Evolutionary conservation across 2,888 invertebrate genomes (phyloP).

Genomic region (Sinelater perroti): DNA sequence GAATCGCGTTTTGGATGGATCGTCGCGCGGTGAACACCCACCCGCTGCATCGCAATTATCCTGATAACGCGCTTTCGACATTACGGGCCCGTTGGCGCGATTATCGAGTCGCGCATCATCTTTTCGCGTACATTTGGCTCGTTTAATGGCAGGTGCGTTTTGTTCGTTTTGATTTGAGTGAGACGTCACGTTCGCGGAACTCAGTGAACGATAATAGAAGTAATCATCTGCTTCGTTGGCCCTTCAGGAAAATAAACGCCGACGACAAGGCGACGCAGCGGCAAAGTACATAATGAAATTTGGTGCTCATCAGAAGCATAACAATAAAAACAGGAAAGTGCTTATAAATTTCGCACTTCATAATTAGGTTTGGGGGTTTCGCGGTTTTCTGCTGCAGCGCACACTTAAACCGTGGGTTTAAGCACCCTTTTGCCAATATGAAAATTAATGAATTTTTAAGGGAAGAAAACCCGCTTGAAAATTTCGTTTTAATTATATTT

Average conservation of each 20-base stretch:
- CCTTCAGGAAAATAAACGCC: background rate
- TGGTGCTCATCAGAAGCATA: background rate
- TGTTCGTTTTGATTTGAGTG: conserved; percentile 7
- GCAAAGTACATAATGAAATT: conserved; percentile 12
- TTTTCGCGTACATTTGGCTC: conserved; percentile 12
- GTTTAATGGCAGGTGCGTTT: conserved; percentile 18
- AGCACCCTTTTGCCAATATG: too few species aligned
- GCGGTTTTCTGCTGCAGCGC: conserved; percentile 3
- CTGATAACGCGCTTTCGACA: conserved; percentile 32
- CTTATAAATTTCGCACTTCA: conserved; percentile 3
- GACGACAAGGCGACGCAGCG: background rate
- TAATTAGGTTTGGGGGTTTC: conserved; percentile 3
- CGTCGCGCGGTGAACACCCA: conserved; percentile 33
- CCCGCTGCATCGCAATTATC: conserved; percentile 34
- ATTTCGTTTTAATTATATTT: too few species aligned
- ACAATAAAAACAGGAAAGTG: conserved; percentile 8
- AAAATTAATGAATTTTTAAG: too few species aligned
- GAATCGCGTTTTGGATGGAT: conserved; percentile 34
- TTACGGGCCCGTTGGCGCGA: conserved; percentile 26
- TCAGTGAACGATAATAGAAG: too few species aligned
- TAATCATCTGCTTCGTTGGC: background rate
- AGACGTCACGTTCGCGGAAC: conserved; percentile 2
- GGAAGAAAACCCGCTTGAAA: too few species aligned
- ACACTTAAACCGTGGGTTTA: background rate
- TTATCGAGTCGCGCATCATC: conserved; percentile 19